phyloP scores from a whole-genome alignment of 2,797 vertebrate genomes.

The Columba guinea region DNA sequence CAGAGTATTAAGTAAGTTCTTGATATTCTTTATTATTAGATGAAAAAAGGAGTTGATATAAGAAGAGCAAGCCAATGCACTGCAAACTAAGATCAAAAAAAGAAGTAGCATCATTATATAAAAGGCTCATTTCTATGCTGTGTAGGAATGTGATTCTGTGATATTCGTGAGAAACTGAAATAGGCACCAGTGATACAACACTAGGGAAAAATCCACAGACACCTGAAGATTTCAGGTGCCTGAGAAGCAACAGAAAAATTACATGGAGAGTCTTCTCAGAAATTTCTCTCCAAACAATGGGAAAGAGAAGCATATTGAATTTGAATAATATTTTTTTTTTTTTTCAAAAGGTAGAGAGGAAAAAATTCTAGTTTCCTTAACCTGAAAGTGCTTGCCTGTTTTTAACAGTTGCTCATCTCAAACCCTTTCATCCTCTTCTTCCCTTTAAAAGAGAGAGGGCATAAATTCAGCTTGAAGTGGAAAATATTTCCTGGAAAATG shows the following conservation, averaged over 20 bases:
- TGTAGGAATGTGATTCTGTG: background rate
- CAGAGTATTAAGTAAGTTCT: background rate
- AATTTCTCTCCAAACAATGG: background rate
- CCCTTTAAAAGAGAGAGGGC: background rate
- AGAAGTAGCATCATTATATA: fast-evolving
- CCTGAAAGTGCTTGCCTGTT: background rate
- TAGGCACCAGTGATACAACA: background rate
- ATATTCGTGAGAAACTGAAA: background rate
- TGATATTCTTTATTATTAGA: background rate
- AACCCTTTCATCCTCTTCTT: background rate
- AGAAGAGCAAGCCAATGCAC: background rate
- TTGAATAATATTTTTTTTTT: background rate
- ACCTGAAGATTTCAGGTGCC: background rate
- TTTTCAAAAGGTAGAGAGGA: background rate
- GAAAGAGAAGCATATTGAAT: background rate
- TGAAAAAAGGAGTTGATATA: background rate
- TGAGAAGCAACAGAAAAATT: background rate
- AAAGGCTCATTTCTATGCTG: background rate
- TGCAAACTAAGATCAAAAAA: background rate
- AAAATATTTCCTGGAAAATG: background rate
- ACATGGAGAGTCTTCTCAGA: background rate
- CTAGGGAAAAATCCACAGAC: background rate
- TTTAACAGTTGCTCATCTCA: background rate
- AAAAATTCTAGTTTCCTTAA: background rate
- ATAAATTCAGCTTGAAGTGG: background rate